Base-by-base conservation (phyloP, 2,888 invertebrate genomes). In the Scaptomyza cyrtandrae region DNA sequence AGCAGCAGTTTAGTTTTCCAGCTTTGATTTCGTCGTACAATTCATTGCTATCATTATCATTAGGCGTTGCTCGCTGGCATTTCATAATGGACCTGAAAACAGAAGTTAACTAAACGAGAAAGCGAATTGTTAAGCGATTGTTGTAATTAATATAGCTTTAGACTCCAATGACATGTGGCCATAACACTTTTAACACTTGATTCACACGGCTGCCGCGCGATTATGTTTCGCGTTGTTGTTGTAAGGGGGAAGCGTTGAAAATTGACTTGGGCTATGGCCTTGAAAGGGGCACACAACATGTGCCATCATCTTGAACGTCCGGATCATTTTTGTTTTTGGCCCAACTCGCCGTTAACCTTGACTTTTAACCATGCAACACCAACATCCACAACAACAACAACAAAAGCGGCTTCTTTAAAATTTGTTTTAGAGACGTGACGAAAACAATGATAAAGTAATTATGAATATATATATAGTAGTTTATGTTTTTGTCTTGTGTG, bases 361-460 rank as follows among this genome's bases (percentile, higher is more conserved):
- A 84, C 84, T 84, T 88, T 83, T 78, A 80, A 50, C 66, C 61
- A 50, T 39, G 58, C 58, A 64, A 43, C 68, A 52, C 27, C 52
- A 27, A 52, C 19, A 35, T 14, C 46, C n/a, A 45, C 46, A 33
- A 6, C 60, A 27, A 16, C 62, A 44, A 45, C 46, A 33, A 6
- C 60, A 27, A 16, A 59, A 44, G 54, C n/a, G 39, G 55, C 65
- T 60, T 57, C 55, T 62, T 52, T 35, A 54, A 54, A 85, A 81
- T 81, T 78, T 74, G 64, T 39, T 46, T 85, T 77, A 65, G 57
- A 85, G 74, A 82, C 76, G 77, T 71, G 75, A 80, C 78, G 80
- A 82, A 80, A 86, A 72, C 77, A 72, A 75, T 80, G 67, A 86
- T 86, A 77, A 79, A 67, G 80, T 88, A 77, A 88, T 83, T 83